Conservation (phyloP, 2,113 vertebrate species). For the Megalops atlanticus region DNA sequence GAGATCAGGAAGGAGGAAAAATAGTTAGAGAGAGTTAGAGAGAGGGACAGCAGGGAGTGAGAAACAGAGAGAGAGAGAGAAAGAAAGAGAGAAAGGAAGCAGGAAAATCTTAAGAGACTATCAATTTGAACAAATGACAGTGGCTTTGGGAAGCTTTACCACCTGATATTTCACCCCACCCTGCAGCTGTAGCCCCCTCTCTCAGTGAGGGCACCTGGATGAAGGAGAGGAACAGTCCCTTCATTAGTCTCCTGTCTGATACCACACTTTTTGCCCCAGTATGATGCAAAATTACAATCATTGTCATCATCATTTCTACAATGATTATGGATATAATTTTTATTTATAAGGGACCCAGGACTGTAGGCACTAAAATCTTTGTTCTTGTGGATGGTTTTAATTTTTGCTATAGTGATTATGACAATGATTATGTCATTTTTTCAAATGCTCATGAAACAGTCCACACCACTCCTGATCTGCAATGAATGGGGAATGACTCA, state of each 20-base stretch:
- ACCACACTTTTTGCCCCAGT: no score
- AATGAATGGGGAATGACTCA: no score
- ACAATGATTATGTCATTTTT: no score
- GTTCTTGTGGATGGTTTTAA: no score
- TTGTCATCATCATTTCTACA: no score
- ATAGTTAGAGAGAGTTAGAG: slow-evolving; percentile 48
- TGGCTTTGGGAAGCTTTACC: slow-evolving; percentile 14
- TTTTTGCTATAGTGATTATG: no score
- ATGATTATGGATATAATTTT: no score
- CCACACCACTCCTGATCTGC: no score
- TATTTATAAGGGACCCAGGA: no score
- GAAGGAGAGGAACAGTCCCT: slow-evolving; percentile 26
- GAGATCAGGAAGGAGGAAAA: slow-evolving; percentile 19
- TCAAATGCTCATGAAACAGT: no score
- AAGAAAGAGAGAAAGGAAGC: slow-evolving; percentile 5
- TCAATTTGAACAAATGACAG: not conserved
- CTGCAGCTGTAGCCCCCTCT: slow-evolving; percentile 9
- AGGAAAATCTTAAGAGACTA: slow-evolving; percentile 16
- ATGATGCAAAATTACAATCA: no score
- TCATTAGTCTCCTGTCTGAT: slow-evolving; percentile 25
- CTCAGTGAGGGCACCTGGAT: slow-evolving; percentile 10
- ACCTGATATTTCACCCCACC: slow-evolving; percentile 15
- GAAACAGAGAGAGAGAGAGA: slow-evolving; percentile 17
- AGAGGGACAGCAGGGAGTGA: slow-evolving; percentile 41
- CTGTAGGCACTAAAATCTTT: no score